These are phyloP conservation scores for Lucilia cuprina DNA, from an alignment of 1,140 invertebrate species.

Conservation along the genomic window DNA sequence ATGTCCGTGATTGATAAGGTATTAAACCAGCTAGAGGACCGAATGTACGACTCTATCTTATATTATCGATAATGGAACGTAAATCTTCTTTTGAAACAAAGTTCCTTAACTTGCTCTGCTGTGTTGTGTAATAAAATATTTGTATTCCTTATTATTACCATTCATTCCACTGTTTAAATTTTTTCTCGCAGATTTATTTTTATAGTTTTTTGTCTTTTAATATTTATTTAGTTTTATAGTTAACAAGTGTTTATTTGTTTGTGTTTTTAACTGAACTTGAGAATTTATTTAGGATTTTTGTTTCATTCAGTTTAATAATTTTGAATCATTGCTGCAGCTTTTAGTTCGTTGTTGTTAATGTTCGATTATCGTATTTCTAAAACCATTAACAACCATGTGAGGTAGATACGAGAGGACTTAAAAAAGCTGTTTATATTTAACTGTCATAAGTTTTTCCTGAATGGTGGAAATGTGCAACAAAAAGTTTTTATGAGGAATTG, in stretches of 20 bases:
- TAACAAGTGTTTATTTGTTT: background rate
- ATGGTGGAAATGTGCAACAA: background rate
- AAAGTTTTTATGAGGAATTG: background rate
- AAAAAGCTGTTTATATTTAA: background rate
- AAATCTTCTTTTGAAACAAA: too few species aligned
- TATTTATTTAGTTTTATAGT: background rate
- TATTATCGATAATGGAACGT: too few species aligned
- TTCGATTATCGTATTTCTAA: background rate
- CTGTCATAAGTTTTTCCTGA: background rate
- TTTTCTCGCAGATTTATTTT: background rate
- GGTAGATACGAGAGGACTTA: background rate
- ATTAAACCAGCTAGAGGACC: too few species aligned
- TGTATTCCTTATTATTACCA: too few species aligned
- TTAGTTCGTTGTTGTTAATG: background rate
- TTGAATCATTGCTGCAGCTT: background rate
- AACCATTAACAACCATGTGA: background rate
- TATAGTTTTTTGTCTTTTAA: background rate
- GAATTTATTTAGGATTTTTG: background rate
- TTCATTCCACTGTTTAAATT: background rate
- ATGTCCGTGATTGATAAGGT: too few species aligned
- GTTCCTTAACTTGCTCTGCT: too few species aligned
- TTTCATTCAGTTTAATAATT: background rate
- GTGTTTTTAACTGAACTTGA: too few species aligned
- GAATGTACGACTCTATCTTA: too few species aligned
- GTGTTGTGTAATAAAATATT: too few species aligned